Conservation (phyloP, 2,113 vertebrate genomes). For the Rhabdornis inornatus region DNA sequence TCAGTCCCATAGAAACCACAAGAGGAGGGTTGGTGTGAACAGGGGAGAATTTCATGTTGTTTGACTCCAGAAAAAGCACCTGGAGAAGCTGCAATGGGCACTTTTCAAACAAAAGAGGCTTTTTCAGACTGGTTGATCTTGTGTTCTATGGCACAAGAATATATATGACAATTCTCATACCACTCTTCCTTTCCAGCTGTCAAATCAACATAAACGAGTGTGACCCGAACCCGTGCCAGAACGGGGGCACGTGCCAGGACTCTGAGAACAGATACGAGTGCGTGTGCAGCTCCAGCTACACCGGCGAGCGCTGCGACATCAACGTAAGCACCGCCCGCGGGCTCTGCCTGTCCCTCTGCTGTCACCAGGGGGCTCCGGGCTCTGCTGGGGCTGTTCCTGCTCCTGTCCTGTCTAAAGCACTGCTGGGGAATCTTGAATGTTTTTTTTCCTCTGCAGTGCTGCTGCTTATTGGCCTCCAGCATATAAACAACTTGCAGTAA, state of each 20-base stretch:
- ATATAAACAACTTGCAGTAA: background rate
- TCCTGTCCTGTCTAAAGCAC: background rate
- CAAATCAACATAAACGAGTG: conserved; percentile 84
- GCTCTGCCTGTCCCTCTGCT: background rate
- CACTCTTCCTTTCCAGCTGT: conserved; percentile 77
- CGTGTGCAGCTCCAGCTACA: conserved; percentile 82
- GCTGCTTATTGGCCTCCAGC: background rate
- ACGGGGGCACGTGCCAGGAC: conserved; percentile 86
- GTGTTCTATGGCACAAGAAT: background rate
- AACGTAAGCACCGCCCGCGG: conserved; percentile 74
- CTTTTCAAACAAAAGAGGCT: background rate
- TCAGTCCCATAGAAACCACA: background rate
- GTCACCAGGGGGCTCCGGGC: background rate
- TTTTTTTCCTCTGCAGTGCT: background rate
- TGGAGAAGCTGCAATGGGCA: background rate
- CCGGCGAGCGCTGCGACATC: conserved; percentile 82
- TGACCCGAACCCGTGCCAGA: conserved; percentile 85
- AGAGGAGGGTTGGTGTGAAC: background rate
- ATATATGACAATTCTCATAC: background rate
- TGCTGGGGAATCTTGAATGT: accelerated
- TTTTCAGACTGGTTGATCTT: background rate
- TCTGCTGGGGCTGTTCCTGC: background rate
- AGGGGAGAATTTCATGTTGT: background rate
- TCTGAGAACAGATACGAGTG: conserved; percentile 82
- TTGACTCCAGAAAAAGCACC: background rate